phyloP scores from a whole-genome alignment of 2,888 invertebrate genomes.

The Catocala fraxini region DNA sequence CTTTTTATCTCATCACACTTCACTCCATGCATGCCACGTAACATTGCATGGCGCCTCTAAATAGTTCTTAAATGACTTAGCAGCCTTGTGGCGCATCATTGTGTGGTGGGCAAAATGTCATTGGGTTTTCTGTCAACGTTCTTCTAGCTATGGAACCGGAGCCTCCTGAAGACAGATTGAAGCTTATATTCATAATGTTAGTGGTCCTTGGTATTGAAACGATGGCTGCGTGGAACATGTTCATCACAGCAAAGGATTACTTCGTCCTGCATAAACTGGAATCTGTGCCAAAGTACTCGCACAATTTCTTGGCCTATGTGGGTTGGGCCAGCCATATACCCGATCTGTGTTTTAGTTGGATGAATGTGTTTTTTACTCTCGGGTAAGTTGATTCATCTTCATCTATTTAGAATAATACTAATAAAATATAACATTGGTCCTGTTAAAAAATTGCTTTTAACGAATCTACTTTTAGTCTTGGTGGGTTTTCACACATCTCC shows the following conservation, averaged over 20 bases:
- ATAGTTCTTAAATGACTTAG: no score
- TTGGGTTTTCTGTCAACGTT: no score
- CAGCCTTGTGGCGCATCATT: no score
- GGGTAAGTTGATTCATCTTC: slow-evolving; percentile 89
- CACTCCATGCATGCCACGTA: no score
- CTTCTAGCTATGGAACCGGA: slow-evolving; percentile 88
- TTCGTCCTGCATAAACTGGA: slow-evolving; percentile 96
- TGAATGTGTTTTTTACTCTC: slow-evolving; percentile 96
- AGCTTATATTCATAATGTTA: slow-evolving; percentile 95
- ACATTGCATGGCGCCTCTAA: no score
- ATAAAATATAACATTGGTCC: no score
- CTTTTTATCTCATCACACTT: no score
- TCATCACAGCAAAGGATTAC: slow-evolving; percentile 98
- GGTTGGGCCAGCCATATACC: slow-evolving; percentile 97
- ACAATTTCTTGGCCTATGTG: slow-evolving; percentile 94
- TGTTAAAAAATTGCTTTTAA: no score
- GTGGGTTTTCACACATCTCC: no score
- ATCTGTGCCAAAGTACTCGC: slow-evolving; percentile 86
- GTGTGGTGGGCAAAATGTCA: no score
- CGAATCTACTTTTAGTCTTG: no score
- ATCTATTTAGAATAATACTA: not conserved
- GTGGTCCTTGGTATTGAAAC: slow-evolving; percentile 97
- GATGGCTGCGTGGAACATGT: slow-evolving; percentile 99
- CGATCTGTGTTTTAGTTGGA: slow-evolving; percentile 97
- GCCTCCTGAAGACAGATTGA: slow-evolving; percentile 93